These are phyloP conservation scores for Tachycineta bicolor DNA, from an alignment of 2,113 vertebrate species.

Conservation along the genomic window DNA sequence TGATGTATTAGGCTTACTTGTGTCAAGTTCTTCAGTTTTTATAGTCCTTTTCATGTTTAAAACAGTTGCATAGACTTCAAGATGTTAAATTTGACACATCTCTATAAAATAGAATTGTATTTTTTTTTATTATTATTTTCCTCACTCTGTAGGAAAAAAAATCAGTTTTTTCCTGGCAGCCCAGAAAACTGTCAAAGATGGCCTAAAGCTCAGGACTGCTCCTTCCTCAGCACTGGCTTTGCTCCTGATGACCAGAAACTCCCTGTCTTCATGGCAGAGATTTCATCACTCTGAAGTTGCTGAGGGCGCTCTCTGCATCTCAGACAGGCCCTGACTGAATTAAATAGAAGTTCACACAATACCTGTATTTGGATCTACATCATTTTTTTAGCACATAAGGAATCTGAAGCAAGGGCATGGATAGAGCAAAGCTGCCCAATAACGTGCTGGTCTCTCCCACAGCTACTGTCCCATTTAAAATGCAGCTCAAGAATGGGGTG, in stretches of 20 bases:
- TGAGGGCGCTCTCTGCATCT: not conserved
- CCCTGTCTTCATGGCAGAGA: fast-evolving
- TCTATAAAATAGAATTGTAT: not conserved
- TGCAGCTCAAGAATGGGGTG: not conserved
- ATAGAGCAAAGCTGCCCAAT: not conserved
- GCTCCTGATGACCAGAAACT: not conserved
- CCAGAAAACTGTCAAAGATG: not conserved
- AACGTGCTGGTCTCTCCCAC: not conserved
- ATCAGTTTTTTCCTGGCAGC: not conserved
- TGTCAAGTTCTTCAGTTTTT: not conserved
- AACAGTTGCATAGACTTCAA: not conserved
- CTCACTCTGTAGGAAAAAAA: not conserved
- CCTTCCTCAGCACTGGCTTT: not conserved
- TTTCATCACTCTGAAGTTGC: not conserved
- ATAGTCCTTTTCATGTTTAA: not conserved
- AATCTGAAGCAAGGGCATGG: not conserved
- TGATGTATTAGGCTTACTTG: not conserved
- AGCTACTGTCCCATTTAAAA: not conserved
- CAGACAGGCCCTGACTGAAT: not conserved
- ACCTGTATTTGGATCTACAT: not conserved
- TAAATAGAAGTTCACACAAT: not conserved
- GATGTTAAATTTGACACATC: not conserved
- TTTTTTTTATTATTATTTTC: not conserved
- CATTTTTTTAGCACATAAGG: not conserved
- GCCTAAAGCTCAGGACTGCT: not conserved